Evolutionary conservation across 2,797 vertebrate genomes (phyloP).

Genomic region (Tachyglossus aculeatus): DNA sequence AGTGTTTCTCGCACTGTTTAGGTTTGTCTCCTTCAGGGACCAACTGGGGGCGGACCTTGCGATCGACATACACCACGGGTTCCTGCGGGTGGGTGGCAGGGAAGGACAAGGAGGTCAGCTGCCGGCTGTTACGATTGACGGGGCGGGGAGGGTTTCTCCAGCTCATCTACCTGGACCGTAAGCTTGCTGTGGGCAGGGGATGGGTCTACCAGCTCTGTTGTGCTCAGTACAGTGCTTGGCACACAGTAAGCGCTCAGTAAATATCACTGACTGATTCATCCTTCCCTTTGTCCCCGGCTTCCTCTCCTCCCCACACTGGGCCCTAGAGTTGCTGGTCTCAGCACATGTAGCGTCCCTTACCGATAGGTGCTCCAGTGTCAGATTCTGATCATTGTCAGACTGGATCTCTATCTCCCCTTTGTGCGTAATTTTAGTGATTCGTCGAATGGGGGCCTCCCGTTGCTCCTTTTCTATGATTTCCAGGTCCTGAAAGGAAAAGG

Average conservation of each 20-base stretch:
- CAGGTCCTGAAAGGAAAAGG: constrained; percentile 43
- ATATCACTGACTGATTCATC: background rate
- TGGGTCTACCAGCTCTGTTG: too few relatives aligned
- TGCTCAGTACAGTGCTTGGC: too few relatives aligned
- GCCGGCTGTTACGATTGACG: background rate
- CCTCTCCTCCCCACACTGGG: too few relatives aligned
- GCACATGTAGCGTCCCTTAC: constrained; percentile 17
- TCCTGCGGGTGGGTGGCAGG: constrained; percentile 17
- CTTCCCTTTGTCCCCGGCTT: background rate
- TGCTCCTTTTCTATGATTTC: constrained; percentile 61
- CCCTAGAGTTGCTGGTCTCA: too few relatives aligned
- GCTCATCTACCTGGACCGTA: too few relatives aligned
- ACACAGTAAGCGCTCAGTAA: background rate
- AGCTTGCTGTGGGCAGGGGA: too few relatives aligned
- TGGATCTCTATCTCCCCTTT: constrained; percentile 71
- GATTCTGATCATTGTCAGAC: constrained; percentile 49
- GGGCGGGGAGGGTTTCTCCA: too few relatives aligned
- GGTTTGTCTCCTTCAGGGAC: background rate
- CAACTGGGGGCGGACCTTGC: background rate
- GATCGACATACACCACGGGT: background rate
- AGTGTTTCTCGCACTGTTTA: constrained; percentile 12
- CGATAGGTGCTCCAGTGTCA: constrained; percentile 59
- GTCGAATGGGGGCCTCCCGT: constrained; percentile 20
- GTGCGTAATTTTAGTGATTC: constrained; percentile 67
- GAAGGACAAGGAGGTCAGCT: background rate